Evolutionary conservation across 1,140 invertebrate genomes (phyloP).

Genomic region (Rhynchophorus ferrugineus): DNA sequence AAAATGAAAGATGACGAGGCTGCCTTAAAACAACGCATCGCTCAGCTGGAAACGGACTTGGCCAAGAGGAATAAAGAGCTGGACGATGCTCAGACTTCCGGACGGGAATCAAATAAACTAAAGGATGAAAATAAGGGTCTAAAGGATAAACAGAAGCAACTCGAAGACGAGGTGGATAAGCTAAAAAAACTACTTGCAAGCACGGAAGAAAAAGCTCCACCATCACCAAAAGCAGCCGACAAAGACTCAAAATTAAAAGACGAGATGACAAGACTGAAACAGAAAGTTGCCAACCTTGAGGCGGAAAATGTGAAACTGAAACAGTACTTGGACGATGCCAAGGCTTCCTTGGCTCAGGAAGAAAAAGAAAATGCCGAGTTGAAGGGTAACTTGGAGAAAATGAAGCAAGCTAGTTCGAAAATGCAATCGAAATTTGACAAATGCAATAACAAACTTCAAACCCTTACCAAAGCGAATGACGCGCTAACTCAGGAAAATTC

Average conservation of each 20-base stretch:
- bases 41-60: constrained; percentile 10
- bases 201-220: background rate
- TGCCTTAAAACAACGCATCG: constrained; percentile 11
- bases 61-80: constrained; percentile 9
- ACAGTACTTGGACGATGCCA: background rate
- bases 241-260: background rate
- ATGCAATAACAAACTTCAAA: constrained; percentile 3
- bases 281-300: constrained; percentile 11
- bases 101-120: background rate
- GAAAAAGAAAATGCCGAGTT: constrained; percentile 18
- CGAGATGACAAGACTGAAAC: constrained; percentile 12
- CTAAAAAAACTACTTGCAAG: constrained; percentile 6
- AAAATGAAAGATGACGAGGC: background rate
- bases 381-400: constrained; percentile 17
- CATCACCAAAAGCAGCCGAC: too few species aligned
- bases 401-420: background rate
- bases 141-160: constrained; percentile 9
- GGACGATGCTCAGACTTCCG: constrained; percentile 1
- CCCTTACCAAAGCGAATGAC: background rate
- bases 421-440: background rate
- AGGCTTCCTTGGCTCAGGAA: background rate
- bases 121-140: constrained; percentile 11
- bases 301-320: constrained; percentile 9
- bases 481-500: constrained; percentile 8
- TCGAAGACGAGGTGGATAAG: constrained; percentile 9